Percentiles rank a stretch among this genome's conserved stretches.
These are phyloP conservation scores for Nasonia longicornis DNA, from an alignment of 1,140 invertebrate genomes.

Conservation along the genomic window DNA sequence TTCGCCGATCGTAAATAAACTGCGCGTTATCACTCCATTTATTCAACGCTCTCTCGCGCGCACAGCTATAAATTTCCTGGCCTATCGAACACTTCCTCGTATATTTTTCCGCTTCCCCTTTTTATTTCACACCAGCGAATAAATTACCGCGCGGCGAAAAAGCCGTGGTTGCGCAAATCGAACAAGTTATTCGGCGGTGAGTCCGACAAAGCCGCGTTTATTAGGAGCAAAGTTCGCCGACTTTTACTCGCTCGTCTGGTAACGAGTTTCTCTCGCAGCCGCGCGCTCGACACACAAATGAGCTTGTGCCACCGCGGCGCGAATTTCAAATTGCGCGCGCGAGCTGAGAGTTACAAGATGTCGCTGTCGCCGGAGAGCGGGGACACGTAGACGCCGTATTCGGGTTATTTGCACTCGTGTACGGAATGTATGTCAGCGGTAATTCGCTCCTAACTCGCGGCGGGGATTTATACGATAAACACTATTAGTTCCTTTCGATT, in stretches of 20 bases:
- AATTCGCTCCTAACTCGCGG: not conserved
- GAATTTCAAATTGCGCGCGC: slow-evolving; percentile 38
- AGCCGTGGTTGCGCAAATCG: not conserved
- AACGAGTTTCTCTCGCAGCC: not conserved
- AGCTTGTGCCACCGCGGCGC: slow-evolving; percentile 11
- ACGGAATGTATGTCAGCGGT: slow-evolving; percentile 10
- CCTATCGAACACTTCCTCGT: not conserved
- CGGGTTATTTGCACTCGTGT: not conserved
- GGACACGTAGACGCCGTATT: not conserved
- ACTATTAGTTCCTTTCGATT: too few relatives aligned
- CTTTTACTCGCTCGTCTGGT: not conserved
- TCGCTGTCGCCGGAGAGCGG: not conserved
- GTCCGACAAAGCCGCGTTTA: not conserved
- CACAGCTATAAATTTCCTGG: not conserved
- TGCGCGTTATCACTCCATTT: not conserved
- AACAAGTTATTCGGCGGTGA: not conserved
- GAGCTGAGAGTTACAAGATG: slow-evolving; percentile 27
- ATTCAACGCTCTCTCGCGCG: not conserved
- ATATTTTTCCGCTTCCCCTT: not conserved
- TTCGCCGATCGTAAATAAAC: not conserved
- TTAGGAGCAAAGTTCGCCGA: slow-evolving; percentile 11
- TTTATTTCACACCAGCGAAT: too few relatives aligned
- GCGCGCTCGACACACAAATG: not conserved
- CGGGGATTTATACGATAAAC: not conserved
- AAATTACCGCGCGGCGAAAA: too few relatives aligned